Evolutionary conservation across 2,888 invertebrate species (phyloP).

Genomic region (Minunthozetes semirufus): DNA sequence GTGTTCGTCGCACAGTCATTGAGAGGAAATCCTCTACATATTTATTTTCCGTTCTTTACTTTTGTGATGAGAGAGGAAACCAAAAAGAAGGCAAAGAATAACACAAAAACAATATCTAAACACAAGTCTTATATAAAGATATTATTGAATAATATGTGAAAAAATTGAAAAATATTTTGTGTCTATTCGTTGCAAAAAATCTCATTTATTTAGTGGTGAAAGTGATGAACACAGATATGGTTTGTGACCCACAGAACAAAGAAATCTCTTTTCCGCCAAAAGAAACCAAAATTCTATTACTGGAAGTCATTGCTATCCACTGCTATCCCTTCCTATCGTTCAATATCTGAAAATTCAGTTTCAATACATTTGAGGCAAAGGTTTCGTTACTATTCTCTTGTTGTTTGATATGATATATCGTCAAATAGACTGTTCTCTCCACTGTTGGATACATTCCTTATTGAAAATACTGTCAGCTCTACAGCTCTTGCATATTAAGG

Average conservation of each 20-base stretch:
- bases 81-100: not conserved
- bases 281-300: not conserved
- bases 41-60: constrained; percentile 7
- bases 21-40: constrained; percentile 9
- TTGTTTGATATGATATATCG: too few relatives aligned
- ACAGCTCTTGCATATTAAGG: too few relatives aligned
- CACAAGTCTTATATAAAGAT: not conserved
- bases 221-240: too few relatives aligned
- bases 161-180: not conserved
- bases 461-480: too few relatives aligned
- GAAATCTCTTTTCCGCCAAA: not conserved
- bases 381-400: too few relatives aligned
- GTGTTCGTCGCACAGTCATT: not conserved
- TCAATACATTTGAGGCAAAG: too few relatives aligned
- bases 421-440: too few relatives aligned
- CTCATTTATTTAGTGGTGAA: not conserved
- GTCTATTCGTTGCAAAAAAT: not conserved
- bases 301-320: not conserved
- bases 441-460: too few relatives aligned
- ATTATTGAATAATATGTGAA: constrained; percentile 1
- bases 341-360: not conserved
- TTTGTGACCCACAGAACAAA: too few relatives aligned
- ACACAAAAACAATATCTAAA: not conserved
- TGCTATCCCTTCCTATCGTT: too few relatives aligned
- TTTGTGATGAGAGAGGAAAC: not conserved